Evolutionary conservation across 2,888 invertebrate genomes (phyloP).

Genomic region (Noctuana brunneofusca): DNA sequence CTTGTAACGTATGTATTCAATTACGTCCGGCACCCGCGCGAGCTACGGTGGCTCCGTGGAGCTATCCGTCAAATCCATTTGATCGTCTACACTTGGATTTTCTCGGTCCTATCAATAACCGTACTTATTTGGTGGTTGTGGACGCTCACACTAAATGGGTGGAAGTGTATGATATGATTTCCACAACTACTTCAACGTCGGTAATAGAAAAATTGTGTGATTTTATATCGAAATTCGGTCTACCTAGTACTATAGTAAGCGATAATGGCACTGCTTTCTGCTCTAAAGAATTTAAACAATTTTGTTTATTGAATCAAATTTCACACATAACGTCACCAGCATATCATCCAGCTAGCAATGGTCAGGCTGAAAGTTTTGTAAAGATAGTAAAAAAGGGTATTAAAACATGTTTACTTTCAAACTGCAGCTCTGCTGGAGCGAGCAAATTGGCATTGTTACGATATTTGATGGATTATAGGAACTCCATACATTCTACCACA

Average conservation of each 20-base stretch:
- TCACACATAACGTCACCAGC: background rate
- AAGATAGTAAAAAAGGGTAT: background rate
- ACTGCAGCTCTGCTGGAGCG: background rate
- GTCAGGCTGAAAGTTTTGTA: background rate
- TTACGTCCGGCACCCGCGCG: background rate
- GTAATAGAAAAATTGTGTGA: background rate
- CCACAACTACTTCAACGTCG: background rate
- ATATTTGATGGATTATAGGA: conserved; percentile 4
- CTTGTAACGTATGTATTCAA: background rate
- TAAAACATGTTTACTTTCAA: background rate
- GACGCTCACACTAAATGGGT: conserved; percentile 2
- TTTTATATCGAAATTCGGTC: background rate
- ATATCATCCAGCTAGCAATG: background rate
- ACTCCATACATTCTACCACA: background rate
- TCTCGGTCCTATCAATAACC: background rate
- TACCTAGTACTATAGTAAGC: background rate
- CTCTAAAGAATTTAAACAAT: background rate
- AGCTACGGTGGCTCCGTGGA: background rate
- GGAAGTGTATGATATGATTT: background rate
- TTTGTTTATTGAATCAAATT: background rate
- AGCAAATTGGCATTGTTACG: background rate
- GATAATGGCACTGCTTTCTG: conserved; percentile 10
- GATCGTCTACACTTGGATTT: background rate
- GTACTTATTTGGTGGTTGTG: background rate
- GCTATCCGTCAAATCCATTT: background rate